phyloP scores from a whole-genome alignment of 2,797 vertebrate species.

The Dendrocincla fuliginosa region DNA sequence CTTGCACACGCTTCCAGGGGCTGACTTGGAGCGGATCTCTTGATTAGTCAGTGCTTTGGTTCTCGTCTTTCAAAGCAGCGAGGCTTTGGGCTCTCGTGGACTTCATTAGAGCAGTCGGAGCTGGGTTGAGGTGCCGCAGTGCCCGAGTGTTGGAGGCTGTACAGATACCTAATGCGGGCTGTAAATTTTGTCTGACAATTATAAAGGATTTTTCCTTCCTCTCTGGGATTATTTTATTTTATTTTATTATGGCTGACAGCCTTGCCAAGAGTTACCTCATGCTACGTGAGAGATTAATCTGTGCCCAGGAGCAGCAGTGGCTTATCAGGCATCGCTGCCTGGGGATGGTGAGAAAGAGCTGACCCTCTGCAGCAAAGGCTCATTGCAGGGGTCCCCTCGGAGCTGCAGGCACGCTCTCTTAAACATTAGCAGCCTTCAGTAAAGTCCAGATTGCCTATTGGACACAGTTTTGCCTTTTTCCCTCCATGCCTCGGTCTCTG shows the following conservation, averaged over 20 bases:
- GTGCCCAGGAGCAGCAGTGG: background rate
- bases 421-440: background rate
- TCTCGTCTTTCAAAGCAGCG: background rate
- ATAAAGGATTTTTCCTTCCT: background rate
- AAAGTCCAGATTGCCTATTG: background rate
- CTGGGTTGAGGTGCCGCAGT: background rate
- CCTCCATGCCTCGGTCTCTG: background rate
- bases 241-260: background rate
- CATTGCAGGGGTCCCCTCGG: background rate
- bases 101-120: background rate
- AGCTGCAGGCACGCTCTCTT: background rate
- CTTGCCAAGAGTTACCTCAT: conserved; percentile 21
- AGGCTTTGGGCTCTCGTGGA: background rate
- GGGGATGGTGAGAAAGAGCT: background rate
- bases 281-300: background rate
- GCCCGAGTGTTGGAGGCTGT: background rate
- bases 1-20: background rate
- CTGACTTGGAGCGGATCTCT: background rate
- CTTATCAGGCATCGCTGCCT: background rate
- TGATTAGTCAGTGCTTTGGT: background rate
- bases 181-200: background rate
- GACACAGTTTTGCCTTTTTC: background rate
- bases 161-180: background rate
- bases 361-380: background rate
- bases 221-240: background rate